A percentile compares a stretch with the other conserved stretches of the same genome.
phyloP scores from a whole-genome alignment of 2,888 invertebrate genomes.

The Colostygia pectinataria region DNA sequence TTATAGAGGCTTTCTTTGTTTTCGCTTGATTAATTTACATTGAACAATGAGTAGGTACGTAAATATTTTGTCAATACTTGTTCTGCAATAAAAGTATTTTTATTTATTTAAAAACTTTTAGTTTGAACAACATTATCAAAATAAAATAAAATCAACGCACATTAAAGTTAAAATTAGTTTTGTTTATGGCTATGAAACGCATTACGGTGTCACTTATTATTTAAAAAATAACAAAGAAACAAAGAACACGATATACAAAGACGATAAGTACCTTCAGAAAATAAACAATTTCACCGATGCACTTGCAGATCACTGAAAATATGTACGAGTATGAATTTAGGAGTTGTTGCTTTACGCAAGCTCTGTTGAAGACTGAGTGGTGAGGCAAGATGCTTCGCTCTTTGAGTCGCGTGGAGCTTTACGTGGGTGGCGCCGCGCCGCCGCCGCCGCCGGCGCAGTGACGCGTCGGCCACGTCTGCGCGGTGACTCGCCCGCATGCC shows the following conservation, averaged over 20 bases:
- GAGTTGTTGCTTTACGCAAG: slow-evolving; percentile 64
- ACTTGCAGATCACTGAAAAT: slow-evolving; percentile 32
- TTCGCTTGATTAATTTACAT: no score
- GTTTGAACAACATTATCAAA: no score
- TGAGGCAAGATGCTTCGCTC: slow-evolving; percentile 50
- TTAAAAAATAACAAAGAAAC: background rate
- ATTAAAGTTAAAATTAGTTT: no score
- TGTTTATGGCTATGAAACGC: no score
- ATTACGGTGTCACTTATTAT: no score
- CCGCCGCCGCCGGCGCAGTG: slow-evolving; percentile 32
- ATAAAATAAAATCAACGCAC: no score
- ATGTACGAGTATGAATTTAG: slow-evolving; percentile 34
- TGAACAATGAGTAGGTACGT: no score
- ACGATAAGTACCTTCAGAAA: slow-evolving; percentile 42
- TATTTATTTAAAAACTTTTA: no score
- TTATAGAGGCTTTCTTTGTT: slow-evolving; percentile 1
- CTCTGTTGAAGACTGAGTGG: slow-evolving; percentile 68
- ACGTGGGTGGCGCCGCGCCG: slow-evolving; percentile 73
- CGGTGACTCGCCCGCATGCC: slow-evolving; percentile 55
- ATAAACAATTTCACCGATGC: slow-evolving; percentile 36
- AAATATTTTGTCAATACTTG: no score
- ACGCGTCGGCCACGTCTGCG: slow-evolving; percentile 53
- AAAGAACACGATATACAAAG: slow-evolving; percentile 28
- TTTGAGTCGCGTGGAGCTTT: slow-evolving; percentile 61
- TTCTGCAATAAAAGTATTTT: no score